Percentiles rank a stretch among this genome's conserved stretches.
Evolutionary conservation across 2,888 invertebrate genomes (phyloP).

Genomic region (Tryphoninae sp.): DNA sequence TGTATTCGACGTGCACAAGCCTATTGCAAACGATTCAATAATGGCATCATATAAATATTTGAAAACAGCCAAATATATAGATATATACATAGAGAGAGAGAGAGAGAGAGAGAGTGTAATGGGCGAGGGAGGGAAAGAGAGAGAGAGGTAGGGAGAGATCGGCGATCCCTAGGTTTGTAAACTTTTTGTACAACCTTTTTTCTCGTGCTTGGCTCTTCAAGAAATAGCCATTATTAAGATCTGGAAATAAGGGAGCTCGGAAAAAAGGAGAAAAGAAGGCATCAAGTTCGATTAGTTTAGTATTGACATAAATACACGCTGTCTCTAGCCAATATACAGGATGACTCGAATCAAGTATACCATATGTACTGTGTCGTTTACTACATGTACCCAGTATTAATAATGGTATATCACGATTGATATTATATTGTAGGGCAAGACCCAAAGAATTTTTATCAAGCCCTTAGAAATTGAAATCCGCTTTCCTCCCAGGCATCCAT

Average conservation of each 20-base stretch:
- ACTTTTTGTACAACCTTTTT: not conserved
- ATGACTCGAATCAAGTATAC: conserved; percentile 18
- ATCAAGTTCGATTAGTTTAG: conserved; percentile 34
- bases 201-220: not conserved
- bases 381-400: conserved; percentile 39
- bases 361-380: conserved; percentile 50
- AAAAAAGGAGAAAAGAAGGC: conserved; percentile 55
- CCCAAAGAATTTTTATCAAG: conserved; percentile 75
- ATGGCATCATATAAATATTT: too few species aligned
- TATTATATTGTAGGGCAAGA: conserved; percentile 67
- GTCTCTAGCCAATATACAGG: conserved; percentile 33
- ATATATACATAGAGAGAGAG: too few species aligned
- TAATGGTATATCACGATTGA: conserved; percentile 42
- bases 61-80: too few species aligned
- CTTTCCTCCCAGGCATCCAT: not conserved
- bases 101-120: not conserved
- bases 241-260: conserved; percentile 16
- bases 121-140: not conserved
- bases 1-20: too few species aligned
- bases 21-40: too few species aligned
- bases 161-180: too few species aligned
- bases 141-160: too few species aligned
- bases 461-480: conserved; percentile 12
- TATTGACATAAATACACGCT: conserved; percentile 63
- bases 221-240: not conserved